Evolutionary conservation across 1,140 invertebrate species (phyloP).

Genomic region (Oscheius sp.): DNA sequence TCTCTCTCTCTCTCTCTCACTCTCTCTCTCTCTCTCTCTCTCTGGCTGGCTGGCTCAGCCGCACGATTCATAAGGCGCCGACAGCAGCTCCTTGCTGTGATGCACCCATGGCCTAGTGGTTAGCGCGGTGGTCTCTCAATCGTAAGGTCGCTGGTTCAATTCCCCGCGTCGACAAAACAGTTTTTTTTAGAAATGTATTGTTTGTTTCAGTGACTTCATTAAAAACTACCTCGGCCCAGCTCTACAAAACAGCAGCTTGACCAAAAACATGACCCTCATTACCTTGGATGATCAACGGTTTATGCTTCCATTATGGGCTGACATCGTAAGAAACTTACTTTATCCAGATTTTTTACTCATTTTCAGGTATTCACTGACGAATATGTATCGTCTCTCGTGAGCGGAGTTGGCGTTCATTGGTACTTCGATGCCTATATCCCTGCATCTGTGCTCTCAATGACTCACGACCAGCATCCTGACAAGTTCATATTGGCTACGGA

Average conservation of each 20-base stretch:
- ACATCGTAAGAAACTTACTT: conserved; percentile 57
- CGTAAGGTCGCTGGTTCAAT: no score
- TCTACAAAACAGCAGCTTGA: conserved; percentile 22
- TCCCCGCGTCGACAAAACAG: no score
- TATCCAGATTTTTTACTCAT: no score
- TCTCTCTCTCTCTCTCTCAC: no score
- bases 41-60: not conserved
- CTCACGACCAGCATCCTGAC: conserved; percentile 69
- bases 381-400: conserved; percentile 69
- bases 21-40: not conserved
- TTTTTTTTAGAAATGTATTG: no score
- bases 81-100: no score
- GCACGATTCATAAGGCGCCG: no score
- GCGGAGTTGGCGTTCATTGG: conserved; percentile 79
- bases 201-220: conserved; percentile 46
- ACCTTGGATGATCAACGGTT: conserved; percentile 58
- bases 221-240: conserved; percentile 43
- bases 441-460: conserved; percentile 64
- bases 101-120: no score
- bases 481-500: conserved; percentile 73
- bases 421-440: conserved; percentile 68
- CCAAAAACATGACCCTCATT: conserved; percentile 49
- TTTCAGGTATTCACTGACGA: conserved; percentile 66
- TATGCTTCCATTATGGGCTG: conserved; percentile 69
- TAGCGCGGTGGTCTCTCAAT: no score